Conservation (phyloP, 1,140 invertebrate genomes). For the Lepidurus packardi region DNA sequence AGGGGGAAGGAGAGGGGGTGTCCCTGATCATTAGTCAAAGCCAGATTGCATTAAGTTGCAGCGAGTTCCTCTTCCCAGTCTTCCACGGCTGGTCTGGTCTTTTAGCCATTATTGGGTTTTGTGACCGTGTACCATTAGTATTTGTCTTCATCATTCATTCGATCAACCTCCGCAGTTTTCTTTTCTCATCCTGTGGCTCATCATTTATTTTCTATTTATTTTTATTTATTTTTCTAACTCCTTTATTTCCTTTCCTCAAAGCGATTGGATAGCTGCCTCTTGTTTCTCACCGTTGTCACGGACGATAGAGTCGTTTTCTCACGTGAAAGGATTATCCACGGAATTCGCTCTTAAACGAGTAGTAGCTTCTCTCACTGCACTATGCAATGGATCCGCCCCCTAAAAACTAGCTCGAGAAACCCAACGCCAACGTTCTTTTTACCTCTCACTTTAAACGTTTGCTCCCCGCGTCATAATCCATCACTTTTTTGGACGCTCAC, state of each 20-base stretch:
- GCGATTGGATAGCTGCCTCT: neutral
- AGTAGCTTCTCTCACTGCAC: too few species aligned
- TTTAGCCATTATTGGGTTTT: slow-evolving; percentile 20
- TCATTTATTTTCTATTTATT: neutral
- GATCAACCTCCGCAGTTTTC: neutral
- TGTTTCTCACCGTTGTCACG: neutral
- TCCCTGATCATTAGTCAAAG: slow-evolving; percentile 9
- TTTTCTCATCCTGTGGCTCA: neutral
- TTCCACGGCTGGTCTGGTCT: slow-evolving; percentile 16
- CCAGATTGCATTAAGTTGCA: slow-evolving; percentile 5
- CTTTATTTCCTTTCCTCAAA: neutral
- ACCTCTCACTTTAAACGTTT: neutral
- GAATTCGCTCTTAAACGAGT: neutral
- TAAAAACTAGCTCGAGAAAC: too few species aligned
- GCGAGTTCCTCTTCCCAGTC: neutral
- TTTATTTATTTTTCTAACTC: neutral
- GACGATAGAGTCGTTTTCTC: slow-evolving; percentile 5
- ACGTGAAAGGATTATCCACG: neutral
- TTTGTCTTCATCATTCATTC: slow-evolving; percentile 7
- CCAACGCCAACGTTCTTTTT: too few species aligned
- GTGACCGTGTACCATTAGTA: slow-evolving; percentile 18
- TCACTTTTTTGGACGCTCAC: neutral
- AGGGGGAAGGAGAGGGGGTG: neutral
- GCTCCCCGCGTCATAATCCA: neutral
- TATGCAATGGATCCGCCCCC: neutral